Evolutionary conservation across 2,888 invertebrate genomes (phyloP).

Genomic region (Drosophila histrio): DNA sequence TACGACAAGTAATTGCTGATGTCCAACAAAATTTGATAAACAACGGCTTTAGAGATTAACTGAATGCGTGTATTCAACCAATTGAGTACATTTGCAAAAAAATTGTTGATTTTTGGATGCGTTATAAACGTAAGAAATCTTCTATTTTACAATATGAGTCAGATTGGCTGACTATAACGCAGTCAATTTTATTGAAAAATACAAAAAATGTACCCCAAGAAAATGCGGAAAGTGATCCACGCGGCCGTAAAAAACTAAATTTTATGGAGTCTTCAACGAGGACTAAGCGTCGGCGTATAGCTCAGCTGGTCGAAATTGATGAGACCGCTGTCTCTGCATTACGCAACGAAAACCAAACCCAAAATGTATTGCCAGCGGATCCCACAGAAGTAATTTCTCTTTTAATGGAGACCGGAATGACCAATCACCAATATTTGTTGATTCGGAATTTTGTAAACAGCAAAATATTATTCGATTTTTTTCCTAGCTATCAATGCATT

Average conservation of each 20-base stretch:
- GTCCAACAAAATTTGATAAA: neutral
- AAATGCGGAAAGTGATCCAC: neutral
- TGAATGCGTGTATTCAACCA: neutral
- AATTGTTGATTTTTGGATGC: neutral
- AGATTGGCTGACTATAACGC: neutral
- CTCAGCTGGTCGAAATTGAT: neutral
- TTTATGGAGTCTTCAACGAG: slow-evolving; percentile 1
- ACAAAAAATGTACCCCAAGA: neutral
- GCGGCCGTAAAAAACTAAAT: neutral
- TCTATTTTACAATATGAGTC: neutral
- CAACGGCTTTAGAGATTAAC: neutral
- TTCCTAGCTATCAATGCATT: neutral
- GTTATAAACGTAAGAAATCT: slow-evolving; percentile 4
- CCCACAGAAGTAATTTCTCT: neutral
- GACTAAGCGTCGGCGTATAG: slow-evolving; percentile 1
- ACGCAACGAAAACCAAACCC: neutral
- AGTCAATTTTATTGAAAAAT: neutral
- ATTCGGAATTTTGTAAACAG: neutral
- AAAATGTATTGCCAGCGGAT: slow-evolving; percentile 4
- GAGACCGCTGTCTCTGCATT: too few relatives aligned
- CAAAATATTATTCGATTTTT: neutral
- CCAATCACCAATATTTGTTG: neutral
- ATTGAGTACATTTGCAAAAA: neutral
- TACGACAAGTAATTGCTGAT: neutral
- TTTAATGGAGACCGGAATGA: neutral